Conservation (phyloP, 1,140 invertebrate genomes). For the Drosophila malerkotliana region DNA sequence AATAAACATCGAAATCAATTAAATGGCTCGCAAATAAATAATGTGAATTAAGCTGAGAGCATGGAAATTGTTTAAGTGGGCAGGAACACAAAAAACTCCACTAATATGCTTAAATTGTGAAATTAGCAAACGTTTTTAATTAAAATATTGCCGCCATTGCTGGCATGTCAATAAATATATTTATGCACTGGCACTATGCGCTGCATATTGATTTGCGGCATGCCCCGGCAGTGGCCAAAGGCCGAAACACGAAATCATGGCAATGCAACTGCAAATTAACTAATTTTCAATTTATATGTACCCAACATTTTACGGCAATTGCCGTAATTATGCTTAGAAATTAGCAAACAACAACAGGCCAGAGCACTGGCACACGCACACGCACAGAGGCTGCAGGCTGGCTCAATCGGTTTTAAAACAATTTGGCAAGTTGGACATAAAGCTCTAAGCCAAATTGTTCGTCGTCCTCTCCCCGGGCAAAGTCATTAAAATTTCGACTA, state of each 20-base stretch:
- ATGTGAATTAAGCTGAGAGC: slow-evolving; percentile 37
- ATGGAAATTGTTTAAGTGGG: slow-evolving; percentile 29
- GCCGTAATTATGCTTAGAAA: slow-evolving; percentile 49
- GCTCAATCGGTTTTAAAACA: slow-evolving; percentile 21
- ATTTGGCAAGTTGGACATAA: slow-evolving; percentile 23
- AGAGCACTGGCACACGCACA: not conserved
- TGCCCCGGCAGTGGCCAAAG: slow-evolving; percentile 26
- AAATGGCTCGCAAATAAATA: slow-evolving; percentile 59
- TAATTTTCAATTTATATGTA: slow-evolving; percentile 70
- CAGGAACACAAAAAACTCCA: not conserved
- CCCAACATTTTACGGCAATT: slow-evolving; percentile 62
- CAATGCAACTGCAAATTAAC: slow-evolving; percentile 60
- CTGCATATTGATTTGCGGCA: slow-evolving; percentile 62
- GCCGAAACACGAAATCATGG: slow-evolving; percentile 24
- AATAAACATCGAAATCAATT: slow-evolving; percentile 66
- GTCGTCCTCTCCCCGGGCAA: slow-evolving; percentile 25
- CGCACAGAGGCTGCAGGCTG: slow-evolving; percentile 8
- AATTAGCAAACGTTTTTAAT: slow-evolving; percentile 74
- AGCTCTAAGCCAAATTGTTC: slow-evolving; percentile 41
- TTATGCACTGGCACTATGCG: slow-evolving; percentile 16
- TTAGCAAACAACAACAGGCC: slow-evolving; percentile 33
- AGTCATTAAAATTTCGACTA: slow-evolving; percentile 44
- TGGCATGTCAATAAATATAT: slow-evolving; percentile 40
- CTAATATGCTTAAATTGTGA: slow-evolving; percentile 73
- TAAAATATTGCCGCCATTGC: slow-evolving; percentile 58